Conservation (phyloP, 1,140 invertebrate genomes). For the Monochamus saltuarius region DNA sequence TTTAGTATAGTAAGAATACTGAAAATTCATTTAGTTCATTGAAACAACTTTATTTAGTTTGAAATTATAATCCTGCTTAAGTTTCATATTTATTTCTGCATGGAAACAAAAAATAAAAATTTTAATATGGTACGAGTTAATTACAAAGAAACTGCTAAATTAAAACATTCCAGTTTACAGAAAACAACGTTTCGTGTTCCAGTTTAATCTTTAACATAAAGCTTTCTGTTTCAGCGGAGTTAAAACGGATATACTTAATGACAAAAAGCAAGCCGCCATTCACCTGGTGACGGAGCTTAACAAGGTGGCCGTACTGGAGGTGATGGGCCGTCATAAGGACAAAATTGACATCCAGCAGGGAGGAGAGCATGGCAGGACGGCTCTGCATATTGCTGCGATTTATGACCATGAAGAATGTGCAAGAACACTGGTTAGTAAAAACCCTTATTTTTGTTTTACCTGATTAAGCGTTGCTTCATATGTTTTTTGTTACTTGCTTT, state of each 20-base stretch:
- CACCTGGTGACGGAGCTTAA: constrained; percentile 78
- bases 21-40: too few relatives aligned
- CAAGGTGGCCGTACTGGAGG: constrained; percentile 65
- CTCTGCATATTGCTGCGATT: constrained; percentile 79
- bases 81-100: too few relatives aligned
- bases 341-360: constrained; percentile 69
- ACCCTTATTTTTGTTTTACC: neutral
- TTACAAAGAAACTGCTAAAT: too few relatives aligned
- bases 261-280: constrained; percentile 73
- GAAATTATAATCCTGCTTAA: too few relatives aligned
- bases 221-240: constrained; percentile 59
- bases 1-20: too few relatives aligned
- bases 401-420: constrained; percentile 79
- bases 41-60: too few relatives aligned
- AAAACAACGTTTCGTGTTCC: too few relatives aligned
- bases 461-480: neutral
- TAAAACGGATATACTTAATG: constrained; percentile 69
- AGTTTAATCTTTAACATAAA: neutral
- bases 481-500: neutral
- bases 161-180: too few relatives aligned
- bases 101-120: too few relatives aligned
- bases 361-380: constrained; percentile 77
- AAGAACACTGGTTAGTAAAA: constrained; percentile 67
- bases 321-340: constrained; percentile 66
- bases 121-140: too few relatives aligned